Base-by-base conservation (phyloP, 2,888 invertebrate genomes). In the Lissonota sp. region DNA sequence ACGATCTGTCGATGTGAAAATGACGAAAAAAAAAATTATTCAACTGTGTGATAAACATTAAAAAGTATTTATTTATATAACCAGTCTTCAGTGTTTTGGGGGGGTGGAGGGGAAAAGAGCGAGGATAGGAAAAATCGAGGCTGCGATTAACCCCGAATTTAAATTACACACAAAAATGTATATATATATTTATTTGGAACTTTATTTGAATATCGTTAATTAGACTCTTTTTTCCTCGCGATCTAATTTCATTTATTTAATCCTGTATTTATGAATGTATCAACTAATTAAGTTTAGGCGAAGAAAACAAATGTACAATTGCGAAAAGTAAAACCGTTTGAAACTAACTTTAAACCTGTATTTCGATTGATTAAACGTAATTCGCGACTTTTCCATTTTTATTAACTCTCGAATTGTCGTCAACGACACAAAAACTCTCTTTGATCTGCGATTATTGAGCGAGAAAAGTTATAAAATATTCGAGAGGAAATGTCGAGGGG, bases 11-110 rank as follows among this genome's bases (percentile, higher is more conserved):
- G 66, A 63, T 74, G 74, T 44, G 63, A 63, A 51, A 57, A 74
- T 57, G 51, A 44, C 46, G 58, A 63, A 46, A 76, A 83, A 69
- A 53, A 51, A 69, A 64, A 64, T 72, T 37, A 60, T 75, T 63
- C 76, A 71, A 78, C 71, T 77, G 55, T 78, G 67, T 58, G 58
- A 64, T 83, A 79, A 80, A 83, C 72, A 78, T 72, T 81, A 82
- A 83, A 84, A 83, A 71, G 73, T 82, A 88, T 87, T 88, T 89
- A 90, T 86, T 89, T 90, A 89, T 84, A 87, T 88, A 88, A 90
- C 89, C 91, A 91, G 91, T 91, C 91, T 91, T 91, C 83, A 85
- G 86, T 90, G 42, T 74, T 58, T 8, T n/a, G 64, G 64, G 44
- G 40, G 10, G 40, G 55, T 3, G n/a, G 51, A 4, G 5, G n/a